Base-by-base conservation (phyloP, 2,888 invertebrate species). In the Branchellion lobata region DNA sequence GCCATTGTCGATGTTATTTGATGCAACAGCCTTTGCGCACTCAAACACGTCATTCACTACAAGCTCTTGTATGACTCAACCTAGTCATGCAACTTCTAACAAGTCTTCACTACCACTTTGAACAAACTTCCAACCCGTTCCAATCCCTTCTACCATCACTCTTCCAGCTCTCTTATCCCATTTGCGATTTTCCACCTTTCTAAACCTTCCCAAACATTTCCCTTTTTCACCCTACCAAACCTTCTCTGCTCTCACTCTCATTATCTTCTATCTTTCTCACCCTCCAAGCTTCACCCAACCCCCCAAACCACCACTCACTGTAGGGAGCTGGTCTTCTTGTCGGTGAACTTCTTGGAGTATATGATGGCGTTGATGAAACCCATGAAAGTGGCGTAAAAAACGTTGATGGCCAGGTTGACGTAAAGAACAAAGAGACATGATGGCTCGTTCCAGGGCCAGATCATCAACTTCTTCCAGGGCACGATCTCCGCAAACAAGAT, bases 371-470 rank as follows among this genome's bases (percentile, higher is more conserved):
- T 82, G 75, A 82, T 75, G 34, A 83, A n/a, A 1, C 79, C 81
- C 82, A 83, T 82, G 72, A 81, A 40, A 0, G 74, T 74, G 31
- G 81, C 81, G 57, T 83, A 83, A 33, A 82, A 61, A 14, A 83
- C 36, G 33, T 74, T 80, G 1, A 82, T 36, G 8, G 79, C 83
- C 61, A 83, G 53, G 51, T 81, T 82, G 74, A 82, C 69, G 81
- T 82, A 83, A 18, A 83, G 72, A 5, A 80, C 69, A 34, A 79
- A 83, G 53, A 83, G 81, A 40, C 83, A 83, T 0, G 81, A 78
- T n/a, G 81, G 40, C 57, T 83, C 83, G n/a, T 80, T 80, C 82
- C 82, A 82, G 2, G 83, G 83, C 69, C 80, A 83, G 27, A 83
- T 83, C 21, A 73, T 78, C 27, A 53, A 27, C 31, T 78, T 82